phyloP scores from a whole-genome alignment of 2,113 vertebrate species.

The Macroglossus sobrinus region DNA sequence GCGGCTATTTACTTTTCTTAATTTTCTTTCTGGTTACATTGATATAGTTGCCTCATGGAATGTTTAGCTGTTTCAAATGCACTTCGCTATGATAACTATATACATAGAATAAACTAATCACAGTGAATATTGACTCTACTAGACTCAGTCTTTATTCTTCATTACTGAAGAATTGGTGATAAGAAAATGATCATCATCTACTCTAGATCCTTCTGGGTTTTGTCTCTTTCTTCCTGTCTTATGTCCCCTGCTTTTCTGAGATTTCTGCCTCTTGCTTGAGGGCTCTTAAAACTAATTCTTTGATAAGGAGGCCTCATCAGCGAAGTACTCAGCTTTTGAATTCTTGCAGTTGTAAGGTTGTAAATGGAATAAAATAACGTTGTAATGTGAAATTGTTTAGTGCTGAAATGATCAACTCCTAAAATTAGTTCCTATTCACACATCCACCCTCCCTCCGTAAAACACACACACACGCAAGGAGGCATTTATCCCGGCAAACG shows the following conservation, averaged over 20 bases:
- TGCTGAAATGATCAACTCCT: neutral
- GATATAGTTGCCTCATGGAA: neutral
- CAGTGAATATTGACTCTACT: neutral
- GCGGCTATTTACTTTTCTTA: neutral
- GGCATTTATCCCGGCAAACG: neutral
- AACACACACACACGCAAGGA: neutral
- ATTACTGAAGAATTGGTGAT: neutral
- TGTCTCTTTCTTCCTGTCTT: neutral
- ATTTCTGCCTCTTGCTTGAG: neutral
- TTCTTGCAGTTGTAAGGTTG: neutral
- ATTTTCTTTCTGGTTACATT: neutral
- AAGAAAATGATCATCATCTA: neutral
- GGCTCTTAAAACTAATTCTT: neutral
- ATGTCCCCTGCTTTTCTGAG: neutral
- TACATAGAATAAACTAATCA: neutral
- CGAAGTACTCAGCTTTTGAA: neutral
- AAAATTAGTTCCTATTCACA: neutral
- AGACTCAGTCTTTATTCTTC: neutral
- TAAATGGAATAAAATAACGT: neutral
- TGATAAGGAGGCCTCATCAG: neutral
- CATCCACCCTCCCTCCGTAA: neutral
- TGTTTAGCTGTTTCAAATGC: neutral
- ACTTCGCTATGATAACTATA: neutral
- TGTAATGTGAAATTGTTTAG: neutral
- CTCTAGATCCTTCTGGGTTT: neutral